Conservation (phyloP, 2,888 invertebrate genomes). For the Teleiodes luculella region DNA sequence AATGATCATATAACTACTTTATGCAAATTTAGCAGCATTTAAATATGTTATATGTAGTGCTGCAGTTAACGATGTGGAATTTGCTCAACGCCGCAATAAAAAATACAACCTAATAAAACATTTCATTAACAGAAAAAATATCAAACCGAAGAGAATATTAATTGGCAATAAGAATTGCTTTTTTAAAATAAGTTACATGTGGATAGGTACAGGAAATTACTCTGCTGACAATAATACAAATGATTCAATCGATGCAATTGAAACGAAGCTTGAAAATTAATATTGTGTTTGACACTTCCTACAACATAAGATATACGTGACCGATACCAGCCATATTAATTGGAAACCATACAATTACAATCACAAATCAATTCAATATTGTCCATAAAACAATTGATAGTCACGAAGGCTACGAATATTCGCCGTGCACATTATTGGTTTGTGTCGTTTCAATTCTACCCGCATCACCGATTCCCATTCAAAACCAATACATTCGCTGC, state of each 20-base stretch:
- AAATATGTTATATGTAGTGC: too few species aligned
- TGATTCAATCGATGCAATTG: constrained; percentile 17
- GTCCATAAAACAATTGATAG: constrained; percentile 14
- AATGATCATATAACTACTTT: neutral
- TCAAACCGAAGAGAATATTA: too few species aligned
- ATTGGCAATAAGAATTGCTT: too few species aligned
- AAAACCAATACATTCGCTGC: constrained; percentile 32
- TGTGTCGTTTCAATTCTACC: constrained; percentile 30
- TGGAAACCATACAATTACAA: constrained; percentile 18
- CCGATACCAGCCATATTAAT: constrained; percentile 5
- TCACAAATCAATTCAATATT: constrained; percentile 12
- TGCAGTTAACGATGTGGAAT: too few species aligned
- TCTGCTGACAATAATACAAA: neutral
- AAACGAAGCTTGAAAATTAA: constrained; percentile 6
- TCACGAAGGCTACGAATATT: constrained; percentile 25
- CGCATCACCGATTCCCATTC: constrained; percentile 31
- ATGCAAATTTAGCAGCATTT: too few species aligned
- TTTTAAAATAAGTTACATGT: neutral
- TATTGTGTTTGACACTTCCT: constrained; percentile 7
- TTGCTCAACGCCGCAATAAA: too few species aligned
- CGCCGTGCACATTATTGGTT: constrained; percentile 30
- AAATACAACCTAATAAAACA: too few species aligned
- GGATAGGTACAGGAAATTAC: too few species aligned
- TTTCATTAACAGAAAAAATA: too few species aligned
- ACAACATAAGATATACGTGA: constrained; percentile 5